phyloP scores from a whole-genome alignment of 2,888 invertebrate genomes.

The Pseudococcus jackbeardsleyi region DNA sequence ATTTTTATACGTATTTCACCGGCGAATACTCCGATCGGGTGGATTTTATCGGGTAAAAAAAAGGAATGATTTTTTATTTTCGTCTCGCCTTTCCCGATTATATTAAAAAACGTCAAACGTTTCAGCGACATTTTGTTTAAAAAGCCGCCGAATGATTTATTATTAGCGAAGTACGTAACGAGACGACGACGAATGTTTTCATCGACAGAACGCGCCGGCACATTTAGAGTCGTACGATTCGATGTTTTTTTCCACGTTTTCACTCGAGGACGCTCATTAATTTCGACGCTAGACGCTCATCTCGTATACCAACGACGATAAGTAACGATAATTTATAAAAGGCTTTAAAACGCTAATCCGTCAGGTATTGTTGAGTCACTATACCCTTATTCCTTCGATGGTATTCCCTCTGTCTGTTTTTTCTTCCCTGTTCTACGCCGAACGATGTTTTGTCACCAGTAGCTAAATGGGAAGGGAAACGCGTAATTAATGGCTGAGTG shows the following conservation, averaged over 20 bases:
- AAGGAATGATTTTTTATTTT: neutral
- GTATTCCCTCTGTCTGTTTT: neutral
- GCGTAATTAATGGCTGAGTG: slow-evolving; percentile 44
- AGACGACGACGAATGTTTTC: neutral
- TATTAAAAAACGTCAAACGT: slow-evolving; percentile 31
- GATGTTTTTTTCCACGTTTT: neutral
- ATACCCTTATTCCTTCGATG: neutral
- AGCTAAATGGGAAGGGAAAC: neutral
- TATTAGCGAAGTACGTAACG: neutral
- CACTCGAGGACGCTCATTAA: slow-evolving; percentile 7
- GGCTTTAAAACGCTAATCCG: slow-evolving; percentile 32
- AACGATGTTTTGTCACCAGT: slow-evolving; percentile 23
- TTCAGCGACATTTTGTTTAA: slow-evolving; percentile 29
- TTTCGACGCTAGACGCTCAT: slow-evolving; percentile 16
- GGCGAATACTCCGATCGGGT: too few relatives aligned
- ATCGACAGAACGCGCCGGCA: neutral
- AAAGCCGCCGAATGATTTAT: slow-evolving; percentile 25
- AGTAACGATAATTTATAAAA: slow-evolving; percentile 52
- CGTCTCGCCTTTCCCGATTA: neutral
- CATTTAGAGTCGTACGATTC: neutral
- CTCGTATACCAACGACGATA: slow-evolving; percentile 21
- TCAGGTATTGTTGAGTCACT: slow-evolving; percentile 29
- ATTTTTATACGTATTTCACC: too few relatives aligned
- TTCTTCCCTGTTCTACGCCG: neutral
- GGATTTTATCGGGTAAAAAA: too few relatives aligned